A percentile compares a stretch with the other conserved stretches of the same genome.
These are phyloP conservation scores for Rotaria macrura DNA, from an alignment of 2,888 invertebrate genomes.

Conservation along the genomic window DNA sequence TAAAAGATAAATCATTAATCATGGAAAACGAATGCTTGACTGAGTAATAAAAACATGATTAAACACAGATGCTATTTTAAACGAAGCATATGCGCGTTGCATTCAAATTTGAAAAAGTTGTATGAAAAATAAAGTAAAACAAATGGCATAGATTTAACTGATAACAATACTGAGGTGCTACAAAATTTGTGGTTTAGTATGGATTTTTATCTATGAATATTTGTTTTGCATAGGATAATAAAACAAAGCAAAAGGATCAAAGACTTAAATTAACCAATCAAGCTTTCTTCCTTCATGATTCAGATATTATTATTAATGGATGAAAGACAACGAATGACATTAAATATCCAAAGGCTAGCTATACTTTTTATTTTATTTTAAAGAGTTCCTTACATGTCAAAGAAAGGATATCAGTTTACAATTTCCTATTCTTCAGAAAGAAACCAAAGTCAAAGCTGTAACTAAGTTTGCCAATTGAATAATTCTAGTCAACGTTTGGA, in stretches of 20 bases:
- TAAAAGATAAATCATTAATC: background rate
- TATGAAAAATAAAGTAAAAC: background rate
- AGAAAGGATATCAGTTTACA: background rate
- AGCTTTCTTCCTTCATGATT: background rate
- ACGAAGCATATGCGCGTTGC: background rate
- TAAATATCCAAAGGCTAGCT: background rate
- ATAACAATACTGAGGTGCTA: too few species aligned
- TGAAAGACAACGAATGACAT: background rate
- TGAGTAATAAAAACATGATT: background rate
- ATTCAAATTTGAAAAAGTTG: background rate
- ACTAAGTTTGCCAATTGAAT: too few species aligned
- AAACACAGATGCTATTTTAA: background rate
- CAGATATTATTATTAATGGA: background rate
- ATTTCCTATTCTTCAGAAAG: too few species aligned
- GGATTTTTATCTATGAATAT: too few species aligned
- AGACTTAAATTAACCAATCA: background rate
- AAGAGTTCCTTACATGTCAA: background rate
- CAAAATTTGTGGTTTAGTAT: too few species aligned
- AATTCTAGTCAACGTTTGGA: too few species aligned
- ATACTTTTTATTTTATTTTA: background rate
- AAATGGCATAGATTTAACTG: background rate
- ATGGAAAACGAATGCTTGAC: background rate
- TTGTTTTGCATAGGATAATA: too few species aligned
- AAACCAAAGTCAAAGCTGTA: too few species aligned
- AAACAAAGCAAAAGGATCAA: background rate